Evolutionary conservation across 1,140 invertebrate genomes (phyloP).

Genomic region (Diorhabda elongata): DNA sequence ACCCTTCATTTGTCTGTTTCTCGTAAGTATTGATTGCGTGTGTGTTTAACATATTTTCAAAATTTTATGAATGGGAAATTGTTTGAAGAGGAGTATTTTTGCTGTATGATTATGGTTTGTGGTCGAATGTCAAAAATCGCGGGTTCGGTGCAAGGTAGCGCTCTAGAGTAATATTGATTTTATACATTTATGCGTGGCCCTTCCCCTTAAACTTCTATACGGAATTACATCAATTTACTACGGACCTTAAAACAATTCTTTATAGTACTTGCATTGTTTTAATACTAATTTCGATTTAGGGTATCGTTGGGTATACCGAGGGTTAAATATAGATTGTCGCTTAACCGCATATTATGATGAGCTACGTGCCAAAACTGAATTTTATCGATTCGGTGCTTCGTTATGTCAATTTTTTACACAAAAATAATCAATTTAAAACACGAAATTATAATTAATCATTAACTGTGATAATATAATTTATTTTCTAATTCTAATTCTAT

Average conservation of each 20-base stretch:
- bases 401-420: too few species aligned
- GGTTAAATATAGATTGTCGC: not conserved
- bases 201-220: slow-evolving; percentile 15
- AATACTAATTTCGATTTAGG: too few species aligned
- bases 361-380: not conserved
- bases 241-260: too few species aligned
- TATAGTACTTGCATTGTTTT: too few species aligned
- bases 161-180: slow-evolving; percentile 25
- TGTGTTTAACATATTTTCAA: not conserved
- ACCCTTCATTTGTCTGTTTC: not conserved
- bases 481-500: too few species aligned
- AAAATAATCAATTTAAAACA: too few species aligned
- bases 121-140: slow-evolving; percentile 21
- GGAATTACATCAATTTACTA: slow-evolving; percentile 9
- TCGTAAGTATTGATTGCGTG: slow-evolving; percentile 7
- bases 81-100: not conserved
- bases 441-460: too few species aligned
- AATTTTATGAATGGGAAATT: slow-evolving; percentile 14
- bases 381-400: slow-evolving; percentile 5
- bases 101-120: not conserved
- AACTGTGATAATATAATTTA: too few species aligned
- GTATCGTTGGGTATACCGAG: not conserved
- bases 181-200: slow-evolving; percentile 23
- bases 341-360: not conserved
- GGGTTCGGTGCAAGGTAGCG: slow-evolving; percentile 16